Conservation (phyloP, 2,888 invertebrate genomes). For the Drosophila recens region DNA sequence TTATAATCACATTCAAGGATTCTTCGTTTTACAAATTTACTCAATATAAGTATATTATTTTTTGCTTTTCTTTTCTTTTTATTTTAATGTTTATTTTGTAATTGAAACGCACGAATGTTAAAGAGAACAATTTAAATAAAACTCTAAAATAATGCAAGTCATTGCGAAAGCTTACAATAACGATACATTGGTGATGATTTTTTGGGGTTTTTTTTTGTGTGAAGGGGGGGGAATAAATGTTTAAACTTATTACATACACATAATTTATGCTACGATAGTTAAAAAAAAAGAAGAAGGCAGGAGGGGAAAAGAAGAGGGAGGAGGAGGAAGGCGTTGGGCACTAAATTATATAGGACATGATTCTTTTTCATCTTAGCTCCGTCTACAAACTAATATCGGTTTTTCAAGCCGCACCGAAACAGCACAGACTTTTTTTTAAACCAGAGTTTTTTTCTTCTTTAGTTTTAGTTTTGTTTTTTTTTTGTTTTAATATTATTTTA, state of each 20-base stretch:
- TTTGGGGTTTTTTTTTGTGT: neutral
- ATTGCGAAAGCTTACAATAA: conserved; percentile 27
- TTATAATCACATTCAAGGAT: conserved; percentile 31
- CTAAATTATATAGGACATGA: conserved; percentile 46
- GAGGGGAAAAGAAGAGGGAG: neutral
- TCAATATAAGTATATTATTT: conserved; percentile 27
- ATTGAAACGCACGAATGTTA: conserved; percentile 46
- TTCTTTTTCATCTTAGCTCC: conserved; percentile 22
- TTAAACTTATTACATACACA: conserved; percentile 70
- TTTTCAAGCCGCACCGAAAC: conserved; percentile 18
- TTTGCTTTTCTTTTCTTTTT: conserved; percentile 18
- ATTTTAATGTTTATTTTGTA: conserved; percentile 32
- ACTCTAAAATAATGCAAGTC: conserved; percentile 11
- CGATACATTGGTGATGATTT: conserved; percentile 43
- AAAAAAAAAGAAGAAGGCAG: conserved; percentile 8
- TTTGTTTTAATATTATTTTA: conserved; percentile 18
- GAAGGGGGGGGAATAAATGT: conserved; percentile 11
- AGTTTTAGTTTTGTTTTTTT: neutral
- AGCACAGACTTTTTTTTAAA: conserved; percentile 27
- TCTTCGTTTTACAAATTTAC: conserved; percentile 23
- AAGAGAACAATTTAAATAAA: conserved; percentile 39
- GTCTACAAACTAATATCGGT: conserved; percentile 45
- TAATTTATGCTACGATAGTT: conserved; percentile 69
- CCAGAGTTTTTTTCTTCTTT: conserved; percentile 14
- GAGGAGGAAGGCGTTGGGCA: conserved; percentile 6